phyloP scores from a whole-genome alignment of 2,888 invertebrate species.

The Sarcophaga subvicina region DNA sequence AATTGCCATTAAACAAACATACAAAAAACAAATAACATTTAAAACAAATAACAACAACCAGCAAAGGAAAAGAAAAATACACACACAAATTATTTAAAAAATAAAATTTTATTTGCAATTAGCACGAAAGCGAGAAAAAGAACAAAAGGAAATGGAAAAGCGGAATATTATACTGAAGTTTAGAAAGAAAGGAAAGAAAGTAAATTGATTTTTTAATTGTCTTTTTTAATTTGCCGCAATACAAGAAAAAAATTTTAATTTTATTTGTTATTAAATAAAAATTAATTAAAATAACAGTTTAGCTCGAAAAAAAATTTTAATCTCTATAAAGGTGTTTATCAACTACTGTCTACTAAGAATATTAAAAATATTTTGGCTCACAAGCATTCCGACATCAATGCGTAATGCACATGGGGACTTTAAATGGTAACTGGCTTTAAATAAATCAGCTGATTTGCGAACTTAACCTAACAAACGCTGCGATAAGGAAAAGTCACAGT shows the following conservation, averaged over 20 bases:
- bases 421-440: too few species aligned
- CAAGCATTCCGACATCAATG: too few species aligned
- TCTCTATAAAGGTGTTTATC: too few species aligned
- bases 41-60: background rate
- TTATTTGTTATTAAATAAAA: background rate
- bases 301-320: background rate
- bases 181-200: background rate
- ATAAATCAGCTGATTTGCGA: too few species aligned
- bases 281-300: background rate
- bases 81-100: background rate
- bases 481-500: too few species aligned
- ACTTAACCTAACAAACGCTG: too few species aligned
- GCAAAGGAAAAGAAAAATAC: background rate
- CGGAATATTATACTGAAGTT: background rate
- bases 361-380: too few species aligned
- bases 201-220: background rate
- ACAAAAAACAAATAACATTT: conserved; percentile 17
- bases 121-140: background rate
- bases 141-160: background rate
- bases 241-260: background rate
- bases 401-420: too few species aligned
- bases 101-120: too few species aligned
- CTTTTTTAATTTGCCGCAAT: background rate
- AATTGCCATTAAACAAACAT: conserved; percentile 36
- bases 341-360: too few species aligned